Conservation (phyloP, 2,797 vertebrate species). For the Paramormyrops hopkinsi region DNA sequence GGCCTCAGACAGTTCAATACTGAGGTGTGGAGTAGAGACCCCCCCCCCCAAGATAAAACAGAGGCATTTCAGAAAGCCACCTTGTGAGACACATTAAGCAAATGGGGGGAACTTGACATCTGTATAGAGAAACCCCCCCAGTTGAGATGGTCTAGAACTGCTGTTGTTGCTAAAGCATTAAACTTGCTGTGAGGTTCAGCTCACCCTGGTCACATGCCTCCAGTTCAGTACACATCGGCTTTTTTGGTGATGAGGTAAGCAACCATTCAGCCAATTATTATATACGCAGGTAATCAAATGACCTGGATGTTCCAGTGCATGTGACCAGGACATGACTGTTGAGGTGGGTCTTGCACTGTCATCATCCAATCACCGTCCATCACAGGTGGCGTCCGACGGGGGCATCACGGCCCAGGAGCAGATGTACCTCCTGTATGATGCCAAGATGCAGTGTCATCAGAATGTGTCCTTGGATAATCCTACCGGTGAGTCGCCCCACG, state of each 20-base stretch:
- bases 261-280: background rate
- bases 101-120: background rate
- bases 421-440: conserved; percentile 73
- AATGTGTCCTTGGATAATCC: conserved; percentile 66
- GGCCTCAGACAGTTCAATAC: background rate
- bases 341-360: background rate
- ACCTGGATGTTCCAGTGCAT: background rate
- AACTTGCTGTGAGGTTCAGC: background rate
- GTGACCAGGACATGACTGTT: conserved; percentile 8
- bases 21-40: background rate
- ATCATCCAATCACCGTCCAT: conserved; percentile 29
- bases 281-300: background rate
- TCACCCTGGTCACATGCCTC: background rate
- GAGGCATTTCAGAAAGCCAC: background rate
- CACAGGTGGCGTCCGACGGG: conserved; percentile 64
- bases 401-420: conserved; percentile 75
- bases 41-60: background rate
- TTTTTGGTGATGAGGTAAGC: background rate
- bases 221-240: background rate
- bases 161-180: background rate
- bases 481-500: conserved; percentile 52
- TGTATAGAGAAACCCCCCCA: background rate
- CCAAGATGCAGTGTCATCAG: conserved; percentile 73
- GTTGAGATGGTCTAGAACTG: background rate
- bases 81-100: background rate